A percentile compares a stretch with the other conserved stretches of the same genome.
Evolutionary conservation across 2,888 invertebrate genomes (phyloP).

Genomic region (Melieria crassipennis): DNA sequence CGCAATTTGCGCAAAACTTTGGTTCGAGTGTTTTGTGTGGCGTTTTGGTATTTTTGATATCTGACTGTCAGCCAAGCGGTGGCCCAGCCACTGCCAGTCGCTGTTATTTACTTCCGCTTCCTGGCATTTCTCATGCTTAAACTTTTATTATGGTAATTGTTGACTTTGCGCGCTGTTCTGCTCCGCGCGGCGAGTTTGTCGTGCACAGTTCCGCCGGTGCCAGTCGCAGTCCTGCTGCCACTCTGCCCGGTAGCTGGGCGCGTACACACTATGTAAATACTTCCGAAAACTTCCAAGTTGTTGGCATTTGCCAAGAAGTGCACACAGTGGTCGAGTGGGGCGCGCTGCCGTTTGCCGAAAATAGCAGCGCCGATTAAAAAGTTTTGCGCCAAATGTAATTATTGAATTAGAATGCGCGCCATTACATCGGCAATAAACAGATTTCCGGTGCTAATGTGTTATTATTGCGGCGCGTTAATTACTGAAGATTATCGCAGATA

Average conservation of each 20-base stretch:
- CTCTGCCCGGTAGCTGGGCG: background rate
- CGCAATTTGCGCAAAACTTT: too few relatives aligned
- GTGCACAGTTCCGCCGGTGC: too few relatives aligned
- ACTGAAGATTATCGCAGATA: slow-evolving; percentile 5
- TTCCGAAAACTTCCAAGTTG: slow-evolving; percentile 13
- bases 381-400: slow-evolving; percentile 34
- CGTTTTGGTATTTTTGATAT: too few relatives aligned
- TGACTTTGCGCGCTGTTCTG: slow-evolving; percentile 11
- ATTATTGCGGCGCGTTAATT: slow-evolving; percentile 25
- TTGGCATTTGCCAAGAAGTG: too few relatives aligned
- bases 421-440: slow-evolving; percentile 40
- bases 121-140: slow-evolving; percentile 25
- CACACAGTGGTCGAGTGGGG: background rate
- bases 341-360: background rate
- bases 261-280: slow-evolving; percentile 27
- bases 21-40: too few relatives aligned
- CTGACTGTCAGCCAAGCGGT: too few relatives aligned
- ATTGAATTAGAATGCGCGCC: slow-evolving; percentile 41
- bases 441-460: slow-evolving; percentile 38
- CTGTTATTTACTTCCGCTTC: slow-evolving; percentile 21
- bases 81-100: background rate
- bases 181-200: slow-evolving; percentile 5
- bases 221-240: too few relatives aligned
- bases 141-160: slow-evolving; percentile 34
- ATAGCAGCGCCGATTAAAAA: slow-evolving; percentile 25